phyloP scores from a whole-genome alignment of 2,888 invertebrate genomes.

The Drosophila sordidapex region DNA sequence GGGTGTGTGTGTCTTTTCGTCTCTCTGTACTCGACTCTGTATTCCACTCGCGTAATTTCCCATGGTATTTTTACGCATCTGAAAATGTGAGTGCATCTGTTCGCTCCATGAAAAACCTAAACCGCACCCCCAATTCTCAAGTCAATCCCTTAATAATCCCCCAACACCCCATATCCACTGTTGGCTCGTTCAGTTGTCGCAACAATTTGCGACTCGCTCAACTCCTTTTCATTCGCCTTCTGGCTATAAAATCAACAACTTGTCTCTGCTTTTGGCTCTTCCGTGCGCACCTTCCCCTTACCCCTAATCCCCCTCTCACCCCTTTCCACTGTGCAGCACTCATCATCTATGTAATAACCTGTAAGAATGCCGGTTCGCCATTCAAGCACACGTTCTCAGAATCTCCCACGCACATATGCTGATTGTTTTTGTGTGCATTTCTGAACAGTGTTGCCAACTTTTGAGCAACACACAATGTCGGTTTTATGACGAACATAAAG shows the following conservation, averaged over 20 bases:
- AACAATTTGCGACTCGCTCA: constrained; percentile 46
- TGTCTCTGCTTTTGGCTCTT: constrained; percentile 19
- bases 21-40: constrained; percentile 35
- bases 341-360: constrained; percentile 40
- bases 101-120: constrained; percentile 21
- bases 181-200: constrained; percentile 49
- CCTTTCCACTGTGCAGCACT: constrained; percentile 6
- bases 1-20: not conserved
- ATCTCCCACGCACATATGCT: constrained; percentile 36
- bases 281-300: not conserved
- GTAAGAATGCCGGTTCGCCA: constrained; percentile 17
- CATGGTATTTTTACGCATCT: constrained; percentile 67
- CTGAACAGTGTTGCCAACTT: constrained; percentile 39
- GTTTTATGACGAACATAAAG: constrained; percentile 1
- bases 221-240: constrained; percentile 36
- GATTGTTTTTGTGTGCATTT: constrained; percentile 43
- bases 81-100: constrained; percentile 69
- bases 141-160: not conserved
- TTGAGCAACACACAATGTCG: not conserved
- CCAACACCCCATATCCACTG: constrained; percentile 21
- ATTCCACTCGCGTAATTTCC: constrained; percentile 80
- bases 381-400: constrained; percentile 7
- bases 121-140: not conserved
- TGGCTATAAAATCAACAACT: constrained; percentile 62
- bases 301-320: not conserved